Evolutionary conservation across 1,140 invertebrate genomes (phyloP).

Genomic region (Diprion similis): DNA sequence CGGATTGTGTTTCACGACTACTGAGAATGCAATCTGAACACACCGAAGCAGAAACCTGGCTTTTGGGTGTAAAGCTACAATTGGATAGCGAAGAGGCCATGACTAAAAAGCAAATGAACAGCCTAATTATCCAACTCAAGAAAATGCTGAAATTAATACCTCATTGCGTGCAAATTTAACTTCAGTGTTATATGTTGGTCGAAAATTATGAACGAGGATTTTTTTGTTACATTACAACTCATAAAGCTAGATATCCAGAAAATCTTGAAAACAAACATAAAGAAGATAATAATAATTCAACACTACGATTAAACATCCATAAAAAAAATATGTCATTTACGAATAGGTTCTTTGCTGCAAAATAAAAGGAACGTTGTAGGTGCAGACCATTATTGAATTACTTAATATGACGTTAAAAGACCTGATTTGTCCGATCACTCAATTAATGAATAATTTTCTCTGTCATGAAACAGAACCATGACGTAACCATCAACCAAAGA

Average conservation of each 20-base stretch:
- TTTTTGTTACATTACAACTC: neutral
- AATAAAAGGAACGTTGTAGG: no score
- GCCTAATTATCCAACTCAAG: constrained; percentile 37
- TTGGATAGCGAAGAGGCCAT: constrained; percentile 27
- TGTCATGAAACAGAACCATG: no score
- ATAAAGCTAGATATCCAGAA: neutral
- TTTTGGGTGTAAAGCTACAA: constrained; percentile 22
- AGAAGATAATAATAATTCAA: no score
- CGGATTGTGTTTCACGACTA: constrained; percentile 36
- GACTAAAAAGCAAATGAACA: constrained; percentile 25
- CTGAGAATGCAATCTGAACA: constrained; percentile 28
- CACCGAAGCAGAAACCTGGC: constrained; percentile 30
- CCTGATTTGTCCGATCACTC: no score
- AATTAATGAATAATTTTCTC: no score
- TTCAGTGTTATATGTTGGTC: neutral
- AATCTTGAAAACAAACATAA: no score
- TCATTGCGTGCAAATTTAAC: constrained; percentile 42
- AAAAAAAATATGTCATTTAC: no score
- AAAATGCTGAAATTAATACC: constrained; percentile 40
- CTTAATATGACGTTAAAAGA: no score
- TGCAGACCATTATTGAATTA: no score
- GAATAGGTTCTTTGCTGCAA: no score
- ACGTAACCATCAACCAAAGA: constrained; percentile 2
- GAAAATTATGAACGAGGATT: neutral
- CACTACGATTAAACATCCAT: no score